phyloP scores from a whole-genome alignment of 2,888 invertebrate species.

The Scaptomyza flava region DNA sequence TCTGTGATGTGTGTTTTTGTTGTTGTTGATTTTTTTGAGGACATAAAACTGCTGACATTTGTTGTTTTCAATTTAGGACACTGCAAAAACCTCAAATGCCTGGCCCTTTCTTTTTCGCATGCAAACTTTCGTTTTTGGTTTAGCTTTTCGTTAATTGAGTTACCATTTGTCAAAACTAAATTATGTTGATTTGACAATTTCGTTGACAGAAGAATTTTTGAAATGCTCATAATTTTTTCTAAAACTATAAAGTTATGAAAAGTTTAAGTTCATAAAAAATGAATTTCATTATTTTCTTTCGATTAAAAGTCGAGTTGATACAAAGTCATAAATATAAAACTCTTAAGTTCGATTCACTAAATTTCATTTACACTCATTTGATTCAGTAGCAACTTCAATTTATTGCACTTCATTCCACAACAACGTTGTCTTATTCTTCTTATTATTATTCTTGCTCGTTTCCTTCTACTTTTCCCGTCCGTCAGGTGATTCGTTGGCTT shows the following conservation, averaged over 20 bases:
- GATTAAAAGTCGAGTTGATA: no score
- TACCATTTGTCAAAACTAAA: conserved; percentile 58
- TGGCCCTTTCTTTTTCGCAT: background rate
- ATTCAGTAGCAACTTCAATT: conserved; percentile 17
- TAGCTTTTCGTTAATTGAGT: conserved; percentile 61
- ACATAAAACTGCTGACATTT: conserved; percentile 76
- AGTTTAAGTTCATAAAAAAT: no score
- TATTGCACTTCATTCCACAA: background rate
- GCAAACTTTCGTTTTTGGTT: conserved; percentile 1
- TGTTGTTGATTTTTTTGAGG: conserved; percentile 41
- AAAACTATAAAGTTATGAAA: background rate
- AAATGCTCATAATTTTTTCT: background rate
- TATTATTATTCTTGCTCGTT: background rate
- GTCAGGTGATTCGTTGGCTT: conserved; percentile 26
- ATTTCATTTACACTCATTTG: conserved; percentile 26
- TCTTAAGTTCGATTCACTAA: conserved; percentile 1
- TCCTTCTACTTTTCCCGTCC: background rate
- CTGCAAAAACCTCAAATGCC: conserved; percentile 27
- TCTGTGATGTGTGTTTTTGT: conserved; percentile 45
- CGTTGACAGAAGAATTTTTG: conserved; percentile 10
- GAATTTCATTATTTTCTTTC: no score
- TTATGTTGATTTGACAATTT: conserved; percentile 63
- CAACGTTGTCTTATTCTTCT: background rate
- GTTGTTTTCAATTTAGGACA: conserved; percentile 70
- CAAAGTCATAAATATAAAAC: background rate